These are phyloP conservation scores for Plecturocebus donacophilus DNA, from an alignment of 2,113 vertebrate genomes.

Conservation along the genomic window DNA sequence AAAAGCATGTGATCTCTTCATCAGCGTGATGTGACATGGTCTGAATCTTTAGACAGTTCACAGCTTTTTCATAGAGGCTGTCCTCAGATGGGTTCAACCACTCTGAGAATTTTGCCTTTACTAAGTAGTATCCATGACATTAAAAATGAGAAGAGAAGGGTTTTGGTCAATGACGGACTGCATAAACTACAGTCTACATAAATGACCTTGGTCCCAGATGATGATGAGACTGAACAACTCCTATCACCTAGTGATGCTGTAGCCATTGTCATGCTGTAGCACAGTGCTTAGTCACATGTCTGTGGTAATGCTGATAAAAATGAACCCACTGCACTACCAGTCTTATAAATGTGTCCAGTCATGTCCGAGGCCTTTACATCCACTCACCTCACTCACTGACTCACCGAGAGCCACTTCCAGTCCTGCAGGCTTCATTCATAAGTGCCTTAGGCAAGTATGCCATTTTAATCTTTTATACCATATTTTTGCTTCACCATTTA, in stretches of 20 bases:
- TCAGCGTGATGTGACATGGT: fast-evolving
- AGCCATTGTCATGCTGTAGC: not conserved
- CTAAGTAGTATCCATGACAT: not conserved
- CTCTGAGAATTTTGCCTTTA: not conserved
- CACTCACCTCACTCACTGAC: not conserved
- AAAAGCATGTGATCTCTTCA: not conserved
- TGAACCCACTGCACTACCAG: not conserved
- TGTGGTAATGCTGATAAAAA: not conserved
- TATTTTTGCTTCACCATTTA: not conserved
- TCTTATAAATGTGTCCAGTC: not conserved
- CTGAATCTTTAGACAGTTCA: not conserved
- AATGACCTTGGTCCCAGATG: not conserved
- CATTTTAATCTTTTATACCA: not conserved
- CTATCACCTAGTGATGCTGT: not conserved
- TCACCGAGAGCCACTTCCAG: not conserved
- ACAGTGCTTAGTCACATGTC: not conserved
- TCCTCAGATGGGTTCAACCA: fast-evolving
- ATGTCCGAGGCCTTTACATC: not conserved
- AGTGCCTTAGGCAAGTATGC: not conserved
- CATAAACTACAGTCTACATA: too few species aligned
- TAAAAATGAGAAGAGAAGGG: not conserved
- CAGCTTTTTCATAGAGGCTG: not conserved
- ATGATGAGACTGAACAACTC: not conserved
- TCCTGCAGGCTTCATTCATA: not conserved
- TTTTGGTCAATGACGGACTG: not conserved